These are phyloP conservation scores for Tupiocoris notatus DNA, from an alignment of 2,888 invertebrate genomes.

Conservation along the genomic window DNA sequence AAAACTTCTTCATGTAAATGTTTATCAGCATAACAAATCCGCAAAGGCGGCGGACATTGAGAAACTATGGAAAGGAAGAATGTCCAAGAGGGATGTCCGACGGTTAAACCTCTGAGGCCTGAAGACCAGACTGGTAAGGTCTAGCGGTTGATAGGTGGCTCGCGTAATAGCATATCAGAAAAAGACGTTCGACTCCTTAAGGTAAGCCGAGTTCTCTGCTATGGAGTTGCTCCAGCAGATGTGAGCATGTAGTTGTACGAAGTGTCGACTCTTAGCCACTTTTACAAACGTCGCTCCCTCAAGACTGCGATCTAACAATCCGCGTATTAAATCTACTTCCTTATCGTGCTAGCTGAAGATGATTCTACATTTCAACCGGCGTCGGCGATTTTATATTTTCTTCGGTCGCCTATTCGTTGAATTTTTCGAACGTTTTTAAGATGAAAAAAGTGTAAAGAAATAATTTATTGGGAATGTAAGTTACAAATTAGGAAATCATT, in stretches of 20 bases:
- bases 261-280: not conserved
- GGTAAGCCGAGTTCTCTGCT: not conserved
- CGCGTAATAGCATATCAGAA: constrained; percentile 14
- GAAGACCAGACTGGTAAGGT: not conserved
- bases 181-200: constrained; percentile 27
- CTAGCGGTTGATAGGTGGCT: constrained; percentile 26
- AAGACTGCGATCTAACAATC: too few relatives aligned
- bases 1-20: constrained; percentile 13
- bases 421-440: too few relatives aligned
- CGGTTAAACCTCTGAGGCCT: too few relatives aligned
- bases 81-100: constrained; percentile 1
- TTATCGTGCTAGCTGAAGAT: too few relatives aligned
- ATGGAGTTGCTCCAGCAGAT: not conserved
- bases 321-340: constrained; percentile 22
- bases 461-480: too few relatives aligned
- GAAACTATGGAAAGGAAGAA: constrained; percentile 23
- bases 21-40: not conserved
- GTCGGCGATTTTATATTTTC: too few relatives aligned
- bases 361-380: too few relatives aligned
- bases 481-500: too few relatives aligned
- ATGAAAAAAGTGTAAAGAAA: too few relatives aligned
- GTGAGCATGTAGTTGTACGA: not conserved
- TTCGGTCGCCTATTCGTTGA: too few relatives aligned
- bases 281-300: not conserved
- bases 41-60: constrained; percentile 11